Percentiles rank a stretch among this genome's conserved stretches.
phyloP scores from a whole-genome alignment of 2,888 invertebrate species.

The Atrina japonica region DNA sequence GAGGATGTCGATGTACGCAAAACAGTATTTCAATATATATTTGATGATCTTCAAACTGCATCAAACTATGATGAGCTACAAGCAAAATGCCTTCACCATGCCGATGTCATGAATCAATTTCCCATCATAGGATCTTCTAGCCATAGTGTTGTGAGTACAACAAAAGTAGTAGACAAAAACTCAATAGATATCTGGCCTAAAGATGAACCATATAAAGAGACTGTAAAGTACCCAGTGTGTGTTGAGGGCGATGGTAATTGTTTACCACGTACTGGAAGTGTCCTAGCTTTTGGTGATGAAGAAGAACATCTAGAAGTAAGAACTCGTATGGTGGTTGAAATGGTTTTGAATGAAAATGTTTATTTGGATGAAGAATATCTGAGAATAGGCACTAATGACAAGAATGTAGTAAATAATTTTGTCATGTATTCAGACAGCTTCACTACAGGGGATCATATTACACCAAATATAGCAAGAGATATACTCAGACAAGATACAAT shows the following conservation, averaged over 20 bases:
- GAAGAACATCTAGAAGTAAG: conserved; percentile 14
- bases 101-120: conserved; percentile 12
- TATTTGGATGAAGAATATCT: conserved; percentile 5
- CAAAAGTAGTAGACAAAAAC: conserved; percentile 15
- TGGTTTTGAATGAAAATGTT: conserved; percentile 5
- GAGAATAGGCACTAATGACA: not conserved
- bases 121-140: conserved; percentile 3
- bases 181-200: conserved; percentile 9
- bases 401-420: conserved; percentile 1
- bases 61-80: conserved; percentile 20
- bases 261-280: conserved; percentile 17
- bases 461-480: not conserved
- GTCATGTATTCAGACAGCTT: conserved; percentile 15
- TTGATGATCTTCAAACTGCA: conserved; percentile 15
- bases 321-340: conserved; percentile 19
- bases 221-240: conserved; percentile 18
- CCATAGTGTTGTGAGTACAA: conserved; percentile 12
- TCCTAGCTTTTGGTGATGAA: conserved; percentile 18
- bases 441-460: not conserved
- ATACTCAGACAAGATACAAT: conserved; percentile 16
- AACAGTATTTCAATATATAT: conserved; percentile 21
- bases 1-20: conserved; percentile 1
- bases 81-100: conserved; percentile 5
- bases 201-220: conserved; percentile 11
- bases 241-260: conserved; percentile 25